phyloP scores from a whole-genome alignment of 2,113 vertebrate genomes.

The Motacilla tschutschensis region DNA sequence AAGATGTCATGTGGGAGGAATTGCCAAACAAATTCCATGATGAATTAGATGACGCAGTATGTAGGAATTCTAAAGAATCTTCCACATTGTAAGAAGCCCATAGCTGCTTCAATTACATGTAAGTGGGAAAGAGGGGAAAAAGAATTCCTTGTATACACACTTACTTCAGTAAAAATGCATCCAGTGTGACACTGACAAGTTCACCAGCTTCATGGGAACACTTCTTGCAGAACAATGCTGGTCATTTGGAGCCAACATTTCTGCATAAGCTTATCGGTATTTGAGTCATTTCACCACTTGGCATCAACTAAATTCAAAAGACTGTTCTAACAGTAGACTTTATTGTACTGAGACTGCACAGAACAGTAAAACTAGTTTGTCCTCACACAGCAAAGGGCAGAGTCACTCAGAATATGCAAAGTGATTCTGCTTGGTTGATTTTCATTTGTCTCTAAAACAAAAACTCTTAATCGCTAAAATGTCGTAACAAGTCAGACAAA shows the following conservation, averaged over 20 bases:
- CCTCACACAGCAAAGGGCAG: slow-evolving; percentile 40
- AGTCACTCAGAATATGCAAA: slow-evolving; percentile 54
- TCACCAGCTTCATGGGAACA: background rate
- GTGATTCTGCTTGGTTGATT: slow-evolving; percentile 33
- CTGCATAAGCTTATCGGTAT: slow-evolving; percentile 6
- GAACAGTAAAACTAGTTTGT: slow-evolving; percentile 41
- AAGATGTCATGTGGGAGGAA: slow-evolving; percentile 15
- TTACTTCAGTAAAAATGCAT: slow-evolving; percentile 17
- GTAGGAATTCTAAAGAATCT: background rate
- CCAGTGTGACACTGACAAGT: background rate
- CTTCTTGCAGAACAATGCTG: background rate
- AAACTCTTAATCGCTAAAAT: slow-evolving; percentile 52
- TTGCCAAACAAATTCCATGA: slow-evolving; percentile 40
- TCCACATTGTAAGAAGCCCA: background rate
- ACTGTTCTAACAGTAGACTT: slow-evolving; percentile 30
- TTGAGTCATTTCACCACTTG: slow-evolving; percentile 32
- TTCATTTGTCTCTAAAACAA: slow-evolving; percentile 50
- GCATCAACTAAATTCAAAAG: slow-evolving; percentile 45
- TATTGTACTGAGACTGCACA: slow-evolving; percentile 37
- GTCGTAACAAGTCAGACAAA: slow-evolving; percentile 54
- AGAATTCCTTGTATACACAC: background rate
- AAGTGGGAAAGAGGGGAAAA: background rate
- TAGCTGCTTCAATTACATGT: background rate
- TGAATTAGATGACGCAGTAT: background rate
- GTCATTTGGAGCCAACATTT: slow-evolving; percentile 21